Percentiles rank a stretch among this genome's conserved stretches.
Conservation (phyloP, 92 coral and sea anemone species). For the Blastomussa wellsi region DNA sequence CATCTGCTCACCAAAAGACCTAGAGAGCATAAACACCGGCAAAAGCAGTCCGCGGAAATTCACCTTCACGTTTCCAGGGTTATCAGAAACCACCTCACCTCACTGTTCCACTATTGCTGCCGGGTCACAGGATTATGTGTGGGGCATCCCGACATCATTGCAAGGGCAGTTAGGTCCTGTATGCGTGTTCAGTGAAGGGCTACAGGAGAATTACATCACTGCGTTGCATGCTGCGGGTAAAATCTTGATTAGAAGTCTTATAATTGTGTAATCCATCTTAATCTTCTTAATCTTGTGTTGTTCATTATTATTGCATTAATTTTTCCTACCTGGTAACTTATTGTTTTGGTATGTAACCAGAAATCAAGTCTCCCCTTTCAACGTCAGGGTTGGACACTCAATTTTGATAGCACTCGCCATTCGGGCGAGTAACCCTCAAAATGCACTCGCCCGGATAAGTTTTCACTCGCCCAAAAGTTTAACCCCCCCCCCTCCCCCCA, state of each 20-base stretch:
- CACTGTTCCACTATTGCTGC: conserved; percentile 62
- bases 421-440: too few relatives aligned
- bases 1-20: conserved; percentile 44
- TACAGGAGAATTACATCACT: conserved; percentile 66
- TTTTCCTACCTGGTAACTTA: too few relatives aligned
- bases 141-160: conserved; percentile 91
- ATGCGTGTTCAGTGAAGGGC: conserved; percentile 84
- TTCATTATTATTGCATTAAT: too few relatives aligned
- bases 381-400: too few relatives aligned
- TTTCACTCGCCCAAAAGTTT: too few relatives aligned
- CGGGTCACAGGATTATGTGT: conserved; percentile 87
- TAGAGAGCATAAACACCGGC: conserved; percentile 42
- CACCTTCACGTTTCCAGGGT: conserved; percentile 39
- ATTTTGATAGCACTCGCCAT: too few relatives aligned
- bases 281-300: background rate
- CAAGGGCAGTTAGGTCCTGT: conserved; percentile 98
- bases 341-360: too few relatives aligned
- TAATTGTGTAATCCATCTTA: background rate
- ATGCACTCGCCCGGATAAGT: too few relatives aligned
- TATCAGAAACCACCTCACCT: conserved; percentile 39
- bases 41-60: conserved; percentile 47
- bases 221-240: conserved; percentile 79
- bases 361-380: too few relatives aligned
- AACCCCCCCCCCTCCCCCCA: too few relatives aligned
- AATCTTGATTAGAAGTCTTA: background rate